A percentile compares a stretch with the other conserved stretches of the same genome.
phyloP scores from a whole-genome alignment of 2,888 invertebrate genomes.

The Encarsia formosa region DNA sequence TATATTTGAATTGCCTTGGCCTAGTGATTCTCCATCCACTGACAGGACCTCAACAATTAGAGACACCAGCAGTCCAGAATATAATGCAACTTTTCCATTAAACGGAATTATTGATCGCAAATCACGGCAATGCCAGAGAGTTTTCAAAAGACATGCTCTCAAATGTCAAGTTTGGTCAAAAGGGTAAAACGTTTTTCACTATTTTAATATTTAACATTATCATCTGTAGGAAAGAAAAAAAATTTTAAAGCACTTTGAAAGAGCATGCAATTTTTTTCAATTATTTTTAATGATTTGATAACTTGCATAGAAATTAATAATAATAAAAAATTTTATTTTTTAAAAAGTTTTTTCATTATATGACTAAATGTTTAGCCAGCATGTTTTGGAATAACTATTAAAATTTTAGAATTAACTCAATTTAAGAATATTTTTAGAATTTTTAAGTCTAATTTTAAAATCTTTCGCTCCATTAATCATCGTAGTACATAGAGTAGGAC shows the following conservation, averaged over 20 bases:
- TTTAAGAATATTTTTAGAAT: too few species aligned
- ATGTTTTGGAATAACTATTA: too few species aligned
- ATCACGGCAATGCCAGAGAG: slow-evolving; percentile 74
- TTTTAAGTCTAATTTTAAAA: too few species aligned
- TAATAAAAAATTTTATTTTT: too few species aligned
- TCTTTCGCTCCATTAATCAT: slow-evolving; percentile 27
- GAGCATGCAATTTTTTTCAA: not conserved
- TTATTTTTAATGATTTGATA: not conserved
- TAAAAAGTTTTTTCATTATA: too few species aligned
- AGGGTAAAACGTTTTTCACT: slow-evolving; percentile 86
- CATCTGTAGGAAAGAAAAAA: too few species aligned
- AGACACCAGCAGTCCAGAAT: slow-evolving; percentile 85
- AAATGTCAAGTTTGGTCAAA: slow-evolving; percentile 86
- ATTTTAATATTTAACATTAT: too few species aligned
- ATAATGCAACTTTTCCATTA: slow-evolving; percentile 67
- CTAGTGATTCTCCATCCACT: slow-evolving; percentile 70
- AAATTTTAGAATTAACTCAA: too few species aligned
- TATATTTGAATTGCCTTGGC: slow-evolving; percentile 88
- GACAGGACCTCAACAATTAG: slow-evolving; percentile 76
- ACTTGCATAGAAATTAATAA: too few species aligned
- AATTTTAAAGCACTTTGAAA: too few species aligned
- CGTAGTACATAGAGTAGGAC: slow-evolving; percentile 44
- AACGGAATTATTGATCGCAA: slow-evolving; percentile 75
- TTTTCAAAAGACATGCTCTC: slow-evolving; percentile 77
- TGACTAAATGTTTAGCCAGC: too few species aligned